Percentiles rank a stretch among this genome's conserved stretches.
Conservation (phyloP, 2,113 vertebrate genomes). For the Chloropsis cyanopogon region DNA sequence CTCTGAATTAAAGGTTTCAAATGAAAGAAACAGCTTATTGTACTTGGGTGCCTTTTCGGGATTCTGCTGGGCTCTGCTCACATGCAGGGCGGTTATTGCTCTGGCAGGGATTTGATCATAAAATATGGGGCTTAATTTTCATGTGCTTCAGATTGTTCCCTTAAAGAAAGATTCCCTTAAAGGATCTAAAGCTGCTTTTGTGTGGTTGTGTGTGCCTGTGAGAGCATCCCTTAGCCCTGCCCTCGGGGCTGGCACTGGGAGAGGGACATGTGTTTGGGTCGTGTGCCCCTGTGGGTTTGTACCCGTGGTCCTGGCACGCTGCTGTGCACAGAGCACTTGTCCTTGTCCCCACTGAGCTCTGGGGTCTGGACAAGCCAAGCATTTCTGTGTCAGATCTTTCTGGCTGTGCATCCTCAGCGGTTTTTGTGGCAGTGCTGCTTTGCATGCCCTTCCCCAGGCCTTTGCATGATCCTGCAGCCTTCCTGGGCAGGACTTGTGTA, state of each 20-base stretch:
- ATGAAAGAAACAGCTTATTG: neutral
- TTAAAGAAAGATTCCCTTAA: neutral
- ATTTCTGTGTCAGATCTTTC: neutral
- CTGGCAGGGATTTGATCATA: neutral
- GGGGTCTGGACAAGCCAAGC: neutral
- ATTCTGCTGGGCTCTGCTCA: neutral
- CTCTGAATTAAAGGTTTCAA: neutral
- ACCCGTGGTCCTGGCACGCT: rapidly evolving
- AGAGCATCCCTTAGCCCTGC: neutral
- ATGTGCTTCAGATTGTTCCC: neutral
- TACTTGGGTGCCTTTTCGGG: neutral
- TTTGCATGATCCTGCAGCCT: neutral
- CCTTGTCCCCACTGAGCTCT: neutral
- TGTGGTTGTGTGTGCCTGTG: neutral
- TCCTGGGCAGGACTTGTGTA: neutral
- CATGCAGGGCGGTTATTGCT: neutral
- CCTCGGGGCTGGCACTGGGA: neutral
- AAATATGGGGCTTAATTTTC: neutral
- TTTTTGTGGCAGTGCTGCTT: neutral
- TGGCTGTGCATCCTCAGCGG: neutral
- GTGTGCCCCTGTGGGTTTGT: neutral
- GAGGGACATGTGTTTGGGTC: neutral
- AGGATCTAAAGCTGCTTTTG: neutral
- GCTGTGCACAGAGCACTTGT: neutral
- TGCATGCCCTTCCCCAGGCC: neutral